Base-by-base conservation (phyloP, 2,113 vertebrate genomes). In the Takifugu bimaculatus region DNA sequence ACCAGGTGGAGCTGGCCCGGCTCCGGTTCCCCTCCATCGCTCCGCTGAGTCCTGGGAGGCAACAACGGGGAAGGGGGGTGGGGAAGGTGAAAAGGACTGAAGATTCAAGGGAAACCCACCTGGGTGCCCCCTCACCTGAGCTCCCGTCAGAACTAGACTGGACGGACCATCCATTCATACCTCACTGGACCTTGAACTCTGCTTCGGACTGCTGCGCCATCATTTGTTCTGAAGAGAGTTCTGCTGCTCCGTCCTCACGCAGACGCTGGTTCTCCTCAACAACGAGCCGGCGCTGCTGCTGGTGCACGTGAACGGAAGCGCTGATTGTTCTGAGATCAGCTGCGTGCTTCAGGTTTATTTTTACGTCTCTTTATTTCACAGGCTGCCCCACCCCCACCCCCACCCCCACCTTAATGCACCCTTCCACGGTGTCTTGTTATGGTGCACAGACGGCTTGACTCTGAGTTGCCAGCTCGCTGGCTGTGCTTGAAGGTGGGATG, bases 1-100 rank as follows among this genome's bases (percentile, higher is more conserved):
- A 65, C 60, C 83, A 79, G 80, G 80, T 85, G 86, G 80, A 88
- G 53, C 54, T 58, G 63, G 71, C 58, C 51, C 53, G 57, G 68
- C 62, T 82, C 68, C 13, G 4, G 82, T 75, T 83, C 80, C 74
- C 58, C 69, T 79, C 72, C 66, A 70, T 78, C 43, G 67, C 71
- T 78, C 74, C 27, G 32, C 64, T 63, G 64, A 75, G 50, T 81
- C 68, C 75, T 72, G 57, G 13, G 74, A 39, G 72, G 66, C 3
- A 4, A 55, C 26, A 48, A 25, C 52, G 57, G 58, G 57, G 48
- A 11, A 28, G 53, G 57, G 50, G n/a, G 32, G 52, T 55, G 57
- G 42, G 50, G 69, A 47, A 72, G 57, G 72, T 57, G 69, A 72
- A 51, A 54, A 57, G 13, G 68, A 50, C 54, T 1, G 13, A 57